These are phyloP conservation scores for Reinhardtius hippoglossoides DNA, from an alignment of 2,113 vertebrate genomes.

Conservation along the genomic window DNA sequence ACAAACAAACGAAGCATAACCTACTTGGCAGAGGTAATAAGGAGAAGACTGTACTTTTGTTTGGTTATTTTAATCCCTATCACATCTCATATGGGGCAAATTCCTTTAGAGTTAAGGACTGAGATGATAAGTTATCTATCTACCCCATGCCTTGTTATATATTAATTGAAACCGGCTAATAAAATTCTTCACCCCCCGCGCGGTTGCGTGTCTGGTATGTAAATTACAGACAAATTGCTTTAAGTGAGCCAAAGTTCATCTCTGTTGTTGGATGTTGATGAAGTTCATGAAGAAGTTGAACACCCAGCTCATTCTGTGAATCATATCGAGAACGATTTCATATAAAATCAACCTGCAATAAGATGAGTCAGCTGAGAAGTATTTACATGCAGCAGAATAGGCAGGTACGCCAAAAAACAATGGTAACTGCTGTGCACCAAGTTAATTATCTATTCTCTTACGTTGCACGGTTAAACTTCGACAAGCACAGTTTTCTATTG, in stretches of 20 bases:
- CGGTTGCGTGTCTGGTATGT: neutral
- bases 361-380: neutral
- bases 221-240: neutral
- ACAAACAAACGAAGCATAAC: too few species aligned
- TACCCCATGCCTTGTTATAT: neutral
- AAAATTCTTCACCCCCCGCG: neutral
- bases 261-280: neutral
- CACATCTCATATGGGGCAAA: neutral
- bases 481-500: neutral
- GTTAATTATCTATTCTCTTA: conserved; percentile 16
- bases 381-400: conserved; percentile 7
- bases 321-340: conserved; percentile 2
- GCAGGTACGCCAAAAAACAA: neutral
- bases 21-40: neutral
- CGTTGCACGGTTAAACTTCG: neutral
- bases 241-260: neutral
- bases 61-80: neutral
- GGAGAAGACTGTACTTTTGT: too few species aligned
- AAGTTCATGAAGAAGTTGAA: neutral
- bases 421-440: neutral
- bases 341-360: conserved; percentile 1
- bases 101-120: too few species aligned
- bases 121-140: neutral
- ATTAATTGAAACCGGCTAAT: neutral
- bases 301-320: neutral